Percentiles rank a stretch among this genome's conserved stretches.
Conservation (phyloP, 2,888 invertebrate species). For the Phalera bucephala region DNA sequence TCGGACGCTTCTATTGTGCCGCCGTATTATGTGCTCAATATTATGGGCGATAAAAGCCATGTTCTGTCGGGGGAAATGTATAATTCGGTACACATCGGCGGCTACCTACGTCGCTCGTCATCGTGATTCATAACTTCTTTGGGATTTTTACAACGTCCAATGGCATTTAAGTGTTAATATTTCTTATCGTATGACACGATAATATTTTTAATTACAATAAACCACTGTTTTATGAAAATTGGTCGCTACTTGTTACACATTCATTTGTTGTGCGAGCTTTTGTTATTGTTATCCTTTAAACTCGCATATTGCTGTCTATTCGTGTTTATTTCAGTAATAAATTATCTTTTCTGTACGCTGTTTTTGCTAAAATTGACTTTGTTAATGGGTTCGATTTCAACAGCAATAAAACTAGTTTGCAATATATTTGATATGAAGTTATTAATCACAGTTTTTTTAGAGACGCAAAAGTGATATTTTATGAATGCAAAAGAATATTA, state of each 20-base stretch:
- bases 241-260: slow-evolving; percentile 23
- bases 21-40: slow-evolving; percentile 33
- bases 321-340: slow-evolving; percentile 9
- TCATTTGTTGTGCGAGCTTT: slow-evolving; percentile 18
- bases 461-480: slow-evolving; percentile 8
- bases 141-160: slow-evolving; percentile 35
- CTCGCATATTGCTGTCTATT: slow-evolving; percentile 15
- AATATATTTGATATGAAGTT: slow-evolving; percentile 7
- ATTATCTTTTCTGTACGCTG: slow-evolving; percentile 5
- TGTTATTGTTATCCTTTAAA: slow-evolving; percentile 14
- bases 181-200: slow-evolving; percentile 33
- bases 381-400: slow-evolving; percentile 7
- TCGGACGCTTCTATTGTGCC: slow-evolving; percentile 15
- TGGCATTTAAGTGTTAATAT: slow-evolving; percentile 37
- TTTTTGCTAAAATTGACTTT: neutral
- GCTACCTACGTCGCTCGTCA: slow-evolving; percentile 30
- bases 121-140: slow-evolving; percentile 47
- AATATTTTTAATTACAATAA: slow-evolving; percentile 36
- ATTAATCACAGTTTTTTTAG: slow-evolving; percentile 11
- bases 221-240: slow-evolving; percentile 22
- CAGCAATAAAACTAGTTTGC: slow-evolving; percentile 6
- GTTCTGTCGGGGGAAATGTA: slow-evolving; percentile 28
- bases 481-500: slow-evolving; percentile 12
- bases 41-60: slow-evolving; percentile 32
- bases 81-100: slow-evolving; percentile 22